Evolutionary conservation across 2,888 invertebrate genomes (phyloP), one percentile per base, ranked within the genome.

Genomic region (Perdita meconis): DNA sequence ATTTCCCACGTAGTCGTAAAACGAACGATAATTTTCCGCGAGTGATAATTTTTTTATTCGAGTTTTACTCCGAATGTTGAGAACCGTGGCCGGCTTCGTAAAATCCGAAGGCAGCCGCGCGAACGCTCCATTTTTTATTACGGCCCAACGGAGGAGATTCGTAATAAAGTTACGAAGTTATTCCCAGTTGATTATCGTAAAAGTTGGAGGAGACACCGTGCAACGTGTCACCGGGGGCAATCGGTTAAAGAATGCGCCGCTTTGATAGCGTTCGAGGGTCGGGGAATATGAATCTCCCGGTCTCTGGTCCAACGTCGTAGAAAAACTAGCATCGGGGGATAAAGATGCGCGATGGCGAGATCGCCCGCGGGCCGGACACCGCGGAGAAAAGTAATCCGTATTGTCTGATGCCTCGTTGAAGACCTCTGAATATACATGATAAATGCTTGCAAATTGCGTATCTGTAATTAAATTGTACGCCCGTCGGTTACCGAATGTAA

Each of bases 131-230:
- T 83, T 81, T 85, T 87, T 87, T 87, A 86, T 87, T 85, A 87
- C 81, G 76, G 80, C 78, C 64, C 82, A 66, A 63, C 73, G 72
- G 75, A 78, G 78, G 80, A 83, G 87, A 83, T 80, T 67, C 82
- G 83, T 87, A 88, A 89, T 88, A 89, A 89, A 89, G 89, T 89
- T 88, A 88, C 88, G 84, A 89, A 89, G 86, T 88, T 89, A 89
- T 89, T 88, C 86, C 88, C 88, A 87, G 87, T 89, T 89, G 89
- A 89, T 89, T 89, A 89, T 88, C 89, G 88, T 89, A 88, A 88
- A 89, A 89, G 89, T 89, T 86, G 68, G 85, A 77, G 82, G 80
- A 30, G 30, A 78, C 78, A 73, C 65, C 34, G 68, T 60, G 82
- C 86, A 80, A 85, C 86, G 84, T 87, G 86, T 87, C 89, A 87